Evolutionary conservation across 2,888 invertebrate genomes (phyloP), one percentile per base, ranked within the genome.

Genomic region (Tetragonula carbonaria): DNA sequence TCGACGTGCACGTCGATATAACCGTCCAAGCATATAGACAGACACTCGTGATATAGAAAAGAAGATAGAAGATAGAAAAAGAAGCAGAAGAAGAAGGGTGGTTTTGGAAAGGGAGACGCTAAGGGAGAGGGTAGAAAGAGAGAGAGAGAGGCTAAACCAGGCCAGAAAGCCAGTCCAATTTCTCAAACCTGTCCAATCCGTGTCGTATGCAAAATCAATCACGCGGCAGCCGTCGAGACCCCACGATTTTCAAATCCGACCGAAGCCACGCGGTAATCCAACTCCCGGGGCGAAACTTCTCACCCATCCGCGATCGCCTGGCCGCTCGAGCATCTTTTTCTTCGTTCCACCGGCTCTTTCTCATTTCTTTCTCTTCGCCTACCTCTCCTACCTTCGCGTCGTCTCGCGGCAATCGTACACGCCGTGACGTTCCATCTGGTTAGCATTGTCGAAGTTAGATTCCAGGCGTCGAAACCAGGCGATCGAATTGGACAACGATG

Each of bases 171-270:
- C 93, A 92, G 93, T 94, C 93, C 94, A 94, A 95, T 95, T 94
- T 94, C 94, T 95, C 95, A 94, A 95, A 94, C 93, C 94, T 94
- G 94, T 94, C 94, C 94, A 93, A 94, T 94, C 93, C 93, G 93
- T 93, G 94, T 94, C 94, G 94, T 93, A 94, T 94, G 94, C 94
- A 94, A 94, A 95, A 94, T 95, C 94, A 95, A 95, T 95, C 95
- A 93, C 93, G 91, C 90, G 91, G 84, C 71, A 72, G 73, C 67
- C 80, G 73, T 72, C 72, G 63, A 71, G 83, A 78, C 85, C 86
- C 86, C 80, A 82, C 91, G 90, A 91, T 92, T 92, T 92, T 91
- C 91, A 91, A 92, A 92, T 90, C 91, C 90, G 79, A 86, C 91
- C 90, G 89, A 90, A 91, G 90, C 91, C 88, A 80, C 87, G 86